Conservation (phyloP, 2,113 vertebrate genomes). For the Chaenogobius annularis region DNA sequence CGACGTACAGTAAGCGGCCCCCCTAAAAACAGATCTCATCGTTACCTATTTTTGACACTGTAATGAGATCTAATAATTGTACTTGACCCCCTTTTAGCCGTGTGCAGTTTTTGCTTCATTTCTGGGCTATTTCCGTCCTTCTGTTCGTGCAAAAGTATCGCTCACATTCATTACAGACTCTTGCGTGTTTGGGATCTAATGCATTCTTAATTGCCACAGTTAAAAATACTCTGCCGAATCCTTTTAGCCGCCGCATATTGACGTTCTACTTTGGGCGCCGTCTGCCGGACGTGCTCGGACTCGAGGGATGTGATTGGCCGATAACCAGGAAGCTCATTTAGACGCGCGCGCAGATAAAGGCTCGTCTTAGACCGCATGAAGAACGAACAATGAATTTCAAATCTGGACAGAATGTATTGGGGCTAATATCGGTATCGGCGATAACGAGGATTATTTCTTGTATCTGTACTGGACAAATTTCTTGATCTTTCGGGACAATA, state of each 20-base stretch:
- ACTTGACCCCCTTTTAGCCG: neutral
- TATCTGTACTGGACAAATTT: no score
- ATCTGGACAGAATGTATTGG: no score
- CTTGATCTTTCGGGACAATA: no score
- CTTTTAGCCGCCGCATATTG: neutral
- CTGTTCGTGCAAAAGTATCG: neutral
- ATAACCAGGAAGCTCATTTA: constrained; percentile 29
- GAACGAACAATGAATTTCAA: no score
- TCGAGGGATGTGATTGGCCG: constrained; percentile 25
- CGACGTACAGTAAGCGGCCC: no score
- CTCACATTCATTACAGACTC: neutral
- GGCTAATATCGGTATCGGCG: no score
- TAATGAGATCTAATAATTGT: neutral
- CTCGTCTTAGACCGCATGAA: neutral
- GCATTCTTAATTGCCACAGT: neutral
- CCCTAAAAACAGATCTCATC: neutral
- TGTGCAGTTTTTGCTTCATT: neutral
- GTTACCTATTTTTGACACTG: neutral
- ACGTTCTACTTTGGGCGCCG: constrained; percentile 1
- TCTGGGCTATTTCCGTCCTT: neutral
- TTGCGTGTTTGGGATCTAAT: neutral
- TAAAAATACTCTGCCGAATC: neutral
- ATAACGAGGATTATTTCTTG: no score
- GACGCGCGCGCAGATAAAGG: constrained; percentile 14
- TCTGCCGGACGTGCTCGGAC: neutral